Percentiles rank a stretch among this genome's conserved stretches.
Evolutionary conservation across 2,113 vertebrate genomes (phyloP).

Genomic region (Myiagra hebetior): DNA sequence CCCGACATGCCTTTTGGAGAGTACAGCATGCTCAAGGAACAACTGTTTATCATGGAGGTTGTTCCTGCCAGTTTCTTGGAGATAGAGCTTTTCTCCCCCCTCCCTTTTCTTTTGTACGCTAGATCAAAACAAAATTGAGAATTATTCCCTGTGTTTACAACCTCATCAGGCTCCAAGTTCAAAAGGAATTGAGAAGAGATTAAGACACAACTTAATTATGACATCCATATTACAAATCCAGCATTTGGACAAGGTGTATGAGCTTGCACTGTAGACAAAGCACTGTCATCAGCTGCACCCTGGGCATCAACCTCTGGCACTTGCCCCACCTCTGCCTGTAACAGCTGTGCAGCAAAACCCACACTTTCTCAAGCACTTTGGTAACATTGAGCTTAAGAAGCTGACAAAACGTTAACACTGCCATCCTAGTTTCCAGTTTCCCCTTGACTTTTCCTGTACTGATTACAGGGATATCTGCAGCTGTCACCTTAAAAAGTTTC

Average conservation of each 20-base stretch:
- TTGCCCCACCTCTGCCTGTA: neutral
- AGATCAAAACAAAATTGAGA: neutral
- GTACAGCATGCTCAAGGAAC: constrained; percentile 22
- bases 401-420: neutral
- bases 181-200: neutral
- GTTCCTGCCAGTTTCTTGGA: neutral
- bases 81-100: neutral
- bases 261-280: neutral
- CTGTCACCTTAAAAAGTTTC: neutral
- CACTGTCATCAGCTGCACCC: neutral
- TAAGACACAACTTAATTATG: neutral
- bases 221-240: neutral
- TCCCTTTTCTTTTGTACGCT: neutral
- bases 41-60: neutral
- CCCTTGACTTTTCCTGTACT: neutral
- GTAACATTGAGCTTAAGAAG: neutral
- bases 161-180: neutral
- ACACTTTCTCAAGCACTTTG: neutral
- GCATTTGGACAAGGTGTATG: neutral
- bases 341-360: neutral
- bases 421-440: neutral
- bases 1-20: neutral
- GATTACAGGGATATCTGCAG: neutral
- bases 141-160: neutral
- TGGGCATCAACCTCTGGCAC: neutral